Evolutionary conservation across 2,113 vertebrate genomes (phyloP).

Genomic region (Galemys pyrenaicus): DNA sequence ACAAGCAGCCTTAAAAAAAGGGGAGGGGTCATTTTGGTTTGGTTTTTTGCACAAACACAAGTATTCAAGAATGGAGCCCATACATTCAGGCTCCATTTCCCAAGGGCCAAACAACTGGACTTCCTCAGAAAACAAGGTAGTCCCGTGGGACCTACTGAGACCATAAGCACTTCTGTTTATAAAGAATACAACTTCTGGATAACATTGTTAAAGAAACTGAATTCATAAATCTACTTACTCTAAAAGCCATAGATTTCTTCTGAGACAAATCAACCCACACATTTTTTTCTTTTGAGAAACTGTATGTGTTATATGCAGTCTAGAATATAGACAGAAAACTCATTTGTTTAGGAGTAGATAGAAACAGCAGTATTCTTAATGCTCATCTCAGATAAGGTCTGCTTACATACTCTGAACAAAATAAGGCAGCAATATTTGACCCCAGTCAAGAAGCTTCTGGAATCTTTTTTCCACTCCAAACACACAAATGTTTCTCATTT

Average conservation of each 20-base stretch:
- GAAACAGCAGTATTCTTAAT: not conserved
- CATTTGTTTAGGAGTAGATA: constrained; percentile 6
- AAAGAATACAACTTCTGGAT: not conserved
- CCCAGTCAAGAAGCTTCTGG: constrained; percentile 54
- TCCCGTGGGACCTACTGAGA: not conserved
- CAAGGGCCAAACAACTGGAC: not conserved
- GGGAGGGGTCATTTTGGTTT: not conserved
- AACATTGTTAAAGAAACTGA: not conserved
- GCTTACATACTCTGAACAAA: constrained; percentile 35
- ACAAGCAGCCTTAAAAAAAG: not conserved
- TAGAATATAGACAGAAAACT: constrained; percentile 36
- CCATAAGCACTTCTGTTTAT: not conserved
- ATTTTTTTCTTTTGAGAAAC: constrained; percentile 12
- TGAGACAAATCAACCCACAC: not conserved
- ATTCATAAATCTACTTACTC: not conserved
- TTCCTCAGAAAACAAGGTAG: not conserved
- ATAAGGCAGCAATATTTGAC: constrained; percentile 57
- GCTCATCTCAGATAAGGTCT: not conserved
- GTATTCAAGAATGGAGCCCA: not conserved
- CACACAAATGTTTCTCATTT: constrained; percentile 73
- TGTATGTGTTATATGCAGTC: fast-evolving
- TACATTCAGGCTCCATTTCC: not conserved
- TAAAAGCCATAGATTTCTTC: not conserved
- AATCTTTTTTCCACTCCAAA: not conserved
- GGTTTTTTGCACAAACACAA: not conserved